phyloP scores from a whole-genome alignment of 2,113 vertebrate genomes.

The Chaetorhynchus papuensis region DNA sequence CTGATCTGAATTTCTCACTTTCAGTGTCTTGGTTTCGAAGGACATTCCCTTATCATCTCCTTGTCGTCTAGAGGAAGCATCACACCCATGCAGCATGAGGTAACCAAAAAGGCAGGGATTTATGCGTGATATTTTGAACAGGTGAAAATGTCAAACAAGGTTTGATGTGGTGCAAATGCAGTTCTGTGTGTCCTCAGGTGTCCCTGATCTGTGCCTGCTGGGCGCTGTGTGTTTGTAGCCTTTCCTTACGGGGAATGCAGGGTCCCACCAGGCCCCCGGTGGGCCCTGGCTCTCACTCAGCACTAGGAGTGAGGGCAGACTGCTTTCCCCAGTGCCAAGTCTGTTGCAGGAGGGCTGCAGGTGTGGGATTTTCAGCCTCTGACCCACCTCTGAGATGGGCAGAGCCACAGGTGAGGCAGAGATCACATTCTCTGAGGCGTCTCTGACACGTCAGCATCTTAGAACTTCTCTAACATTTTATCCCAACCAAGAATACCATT shows the following conservation, averaged over 20 bases:
- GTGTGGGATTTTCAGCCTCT: background rate
- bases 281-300: background rate
- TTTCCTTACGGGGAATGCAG: background rate
- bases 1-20: background rate
- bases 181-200: background rate
- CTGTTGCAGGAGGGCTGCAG: background rate
- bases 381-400: background rate
- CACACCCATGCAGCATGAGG: background rate
- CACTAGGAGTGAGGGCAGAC: accelerated
- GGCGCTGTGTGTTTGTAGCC: background rate
- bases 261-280: background rate
- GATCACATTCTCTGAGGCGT: background rate
- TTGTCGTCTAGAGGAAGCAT: background rate
- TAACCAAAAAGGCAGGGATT: background rate
- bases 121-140: background rate
- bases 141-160: background rate
- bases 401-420: background rate
- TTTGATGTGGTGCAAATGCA: background rate
- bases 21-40: background rate
- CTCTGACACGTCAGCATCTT: accelerated
- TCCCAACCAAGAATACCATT: background rate
- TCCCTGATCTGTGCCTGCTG: background rate
- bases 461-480: background rate
- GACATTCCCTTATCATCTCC: background rate
- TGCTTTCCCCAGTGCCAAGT: background rate